Evolutionary conservation across 2,113 vertebrate genomes (phyloP), one percentile per base, ranked within the genome.

Genomic region (Turdus rufiventris): DNA sequence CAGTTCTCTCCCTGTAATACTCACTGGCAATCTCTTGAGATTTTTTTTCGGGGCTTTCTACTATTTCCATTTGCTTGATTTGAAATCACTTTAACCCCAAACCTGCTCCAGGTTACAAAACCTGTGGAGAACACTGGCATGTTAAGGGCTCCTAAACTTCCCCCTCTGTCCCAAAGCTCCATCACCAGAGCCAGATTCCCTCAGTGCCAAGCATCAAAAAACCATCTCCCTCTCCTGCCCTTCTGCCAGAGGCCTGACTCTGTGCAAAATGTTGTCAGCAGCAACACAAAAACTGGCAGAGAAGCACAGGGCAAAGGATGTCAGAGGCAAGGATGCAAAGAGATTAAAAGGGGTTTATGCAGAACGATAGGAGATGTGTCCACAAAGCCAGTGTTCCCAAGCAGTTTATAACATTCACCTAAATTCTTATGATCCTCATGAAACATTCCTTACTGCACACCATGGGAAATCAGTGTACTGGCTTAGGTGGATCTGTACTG

Each of bases 281-380:
- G 51, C 63, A 77, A 77, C 25, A 45, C 19, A 54, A 53, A 62
- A 34, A 26, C 33, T 11, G 38, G 53, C 43, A 62, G 38, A 71
- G 15, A 21, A 62, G 16, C 34, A 50, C 10, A n/a, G 0, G 25
- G 83, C 58, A 68, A 76, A 76, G 54, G 71, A 91, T 5, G 1
- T 57, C 67, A 76, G 56, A 79, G 33, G 28, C 42, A 66, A 70
- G 31, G 73, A 62, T 8, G 17, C 40, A 26, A 42, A 28, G 36
- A 56, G 21, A 36, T 54, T 18, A 18, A 57, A 85, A 74, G 18
- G 11, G 26, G 19, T 18, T 48, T 56, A 25, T 0, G 2, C 36
- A 67, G 43, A 85, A 58, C 0, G 0, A 50, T 0, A 33, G 34
- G n/a, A 82, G n/a, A 4, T 13, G 16, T 0, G 1, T 18, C 81